Evolutionary conservation across 2,113 vertebrate species (phyloP).

Genomic region (Corythoichthys haematopterus): DNA sequence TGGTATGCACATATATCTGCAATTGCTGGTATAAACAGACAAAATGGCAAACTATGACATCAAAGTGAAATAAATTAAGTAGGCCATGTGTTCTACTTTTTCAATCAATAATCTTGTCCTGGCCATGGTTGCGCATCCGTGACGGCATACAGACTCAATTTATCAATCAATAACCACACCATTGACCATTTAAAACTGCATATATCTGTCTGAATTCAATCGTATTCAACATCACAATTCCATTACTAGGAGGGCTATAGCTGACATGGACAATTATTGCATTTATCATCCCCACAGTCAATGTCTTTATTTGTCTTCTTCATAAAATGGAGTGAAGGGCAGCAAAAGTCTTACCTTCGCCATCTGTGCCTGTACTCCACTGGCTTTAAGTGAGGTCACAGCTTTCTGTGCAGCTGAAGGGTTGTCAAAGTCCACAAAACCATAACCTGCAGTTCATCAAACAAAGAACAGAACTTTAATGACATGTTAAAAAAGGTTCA

Average conservation of each 20-base stretch:
- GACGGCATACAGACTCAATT: slow-evolving; percentile 8
- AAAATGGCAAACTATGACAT: not conserved
- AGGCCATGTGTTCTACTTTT: not conserved
- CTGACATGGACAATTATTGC: not conserved
- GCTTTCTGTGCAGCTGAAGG: slow-evolving; percentile 98
- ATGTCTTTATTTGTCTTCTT: not conserved
- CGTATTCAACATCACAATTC: slow-evolving; percentile 1
- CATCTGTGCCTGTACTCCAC: slow-evolving; percentile 98
- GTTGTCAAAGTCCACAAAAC: slow-evolving; percentile 99
- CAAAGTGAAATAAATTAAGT: not conserved
- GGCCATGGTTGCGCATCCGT: slow-evolving; percentile 27
- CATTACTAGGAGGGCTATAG: not conserved
- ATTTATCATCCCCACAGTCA: not conserved
- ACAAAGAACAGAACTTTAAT: slow-evolving; percentile 7
- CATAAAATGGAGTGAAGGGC: not conserved
- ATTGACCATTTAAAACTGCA: slow-evolving; percentile 24
- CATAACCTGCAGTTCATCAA: slow-evolving; percentile 81
- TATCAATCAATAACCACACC: slow-evolving; percentile 20
- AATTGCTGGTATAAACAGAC: not conserved
- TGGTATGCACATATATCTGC: not conserved
- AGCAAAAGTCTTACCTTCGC: slow-evolving; percentile 84
- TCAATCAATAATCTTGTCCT: slow-evolving; percentile 34
- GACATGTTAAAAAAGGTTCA: not conserved
- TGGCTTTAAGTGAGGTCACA: slow-evolving; percentile 96
- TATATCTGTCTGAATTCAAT: slow-evolving; percentile 12